A percentile compares a stretch with the other conserved stretches of the same genome.
These are phyloP conservation scores for Zaprionus africanus DNA, from an alignment of 1,140 invertebrate species.

Conservation along the genomic window DNA sequence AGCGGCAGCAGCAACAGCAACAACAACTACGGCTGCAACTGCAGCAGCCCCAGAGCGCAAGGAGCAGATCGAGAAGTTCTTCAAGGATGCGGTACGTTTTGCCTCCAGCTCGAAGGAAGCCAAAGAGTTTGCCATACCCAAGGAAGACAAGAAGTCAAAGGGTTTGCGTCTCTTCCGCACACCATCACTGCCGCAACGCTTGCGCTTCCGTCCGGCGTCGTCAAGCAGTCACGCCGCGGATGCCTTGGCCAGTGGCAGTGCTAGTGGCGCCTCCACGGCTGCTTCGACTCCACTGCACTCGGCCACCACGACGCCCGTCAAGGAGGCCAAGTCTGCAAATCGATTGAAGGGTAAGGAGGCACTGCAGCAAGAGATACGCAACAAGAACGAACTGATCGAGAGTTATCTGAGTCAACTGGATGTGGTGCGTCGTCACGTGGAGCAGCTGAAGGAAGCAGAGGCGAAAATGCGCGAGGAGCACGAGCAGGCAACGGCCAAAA, in stretches of 20 bases:
- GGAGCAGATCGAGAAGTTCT: conserved; percentile 83
- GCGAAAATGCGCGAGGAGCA: conserved; percentile 71
- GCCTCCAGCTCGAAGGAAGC: conserved; percentile 77
- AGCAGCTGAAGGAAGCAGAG: conserved; percentile 78
- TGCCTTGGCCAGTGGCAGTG: conserved; percentile 21
- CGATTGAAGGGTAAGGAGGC: conserved; percentile 82
- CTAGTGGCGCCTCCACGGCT: conserved; percentile 63
- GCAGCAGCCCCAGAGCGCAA: conserved; percentile 68
- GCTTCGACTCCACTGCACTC: conserved; percentile 78
- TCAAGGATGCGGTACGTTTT: conserved; percentile 79
- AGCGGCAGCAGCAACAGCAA: conserved; percentile 21
- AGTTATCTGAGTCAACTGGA: conserved; percentile 79
- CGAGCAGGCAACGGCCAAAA: conserved; percentile 55
- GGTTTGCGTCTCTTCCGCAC: conserved; percentile 79
- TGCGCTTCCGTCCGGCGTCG: conserved; percentile 76
- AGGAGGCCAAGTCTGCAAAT: conserved; percentile 76
- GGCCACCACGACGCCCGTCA: conserved; percentile 74
- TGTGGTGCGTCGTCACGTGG: conserved; percentile 74
- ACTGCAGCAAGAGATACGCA: conserved; percentile 78
- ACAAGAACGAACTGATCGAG: conserved; percentile 80
- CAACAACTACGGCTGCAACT: not conserved
- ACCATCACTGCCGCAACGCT: conserved; percentile 79
- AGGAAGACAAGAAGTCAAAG: conserved; percentile 81
- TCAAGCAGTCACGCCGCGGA: conserved; percentile 48
- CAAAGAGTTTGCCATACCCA: conserved; percentile 82